Evolutionary conservation across 2,797 vertebrate species (phyloP).

Genomic region (Cryptoprocta ferox): DNA sequence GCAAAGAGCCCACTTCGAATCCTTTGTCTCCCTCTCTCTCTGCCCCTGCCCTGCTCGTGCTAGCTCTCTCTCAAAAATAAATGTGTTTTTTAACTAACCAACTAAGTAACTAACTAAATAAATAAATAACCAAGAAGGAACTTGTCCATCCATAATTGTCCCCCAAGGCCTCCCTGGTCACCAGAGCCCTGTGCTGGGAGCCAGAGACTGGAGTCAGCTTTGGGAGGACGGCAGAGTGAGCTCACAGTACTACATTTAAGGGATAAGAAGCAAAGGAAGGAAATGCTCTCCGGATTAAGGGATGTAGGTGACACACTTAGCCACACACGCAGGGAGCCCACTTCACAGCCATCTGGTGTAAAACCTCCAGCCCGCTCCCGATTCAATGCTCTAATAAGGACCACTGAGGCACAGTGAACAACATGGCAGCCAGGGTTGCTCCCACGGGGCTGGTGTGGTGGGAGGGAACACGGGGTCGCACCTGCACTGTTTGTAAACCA

Average conservation of each 20-base stretch:
- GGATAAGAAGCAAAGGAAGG: not conserved
- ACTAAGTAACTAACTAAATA: too few species aligned
- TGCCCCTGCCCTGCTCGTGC: too few species aligned
- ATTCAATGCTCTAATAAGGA: not conserved
- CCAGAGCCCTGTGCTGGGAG: not conserved
- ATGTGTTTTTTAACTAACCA: not conserved
- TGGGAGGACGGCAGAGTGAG: not conserved
- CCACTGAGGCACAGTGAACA: not conserved
- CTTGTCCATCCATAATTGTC: not conserved
- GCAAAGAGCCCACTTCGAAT: too few species aligned
- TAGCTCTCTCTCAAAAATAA: too few species aligned
- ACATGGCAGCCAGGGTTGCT: not conserved
- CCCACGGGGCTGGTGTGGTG: not conserved
- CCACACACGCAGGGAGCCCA: not conserved
- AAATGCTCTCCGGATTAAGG: not conserved
- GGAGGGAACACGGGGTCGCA: not conserved
- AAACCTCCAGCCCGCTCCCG: not conserved
- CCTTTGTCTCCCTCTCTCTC: too few species aligned
- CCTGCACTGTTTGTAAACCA: not conserved
- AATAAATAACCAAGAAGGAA: not conserved
- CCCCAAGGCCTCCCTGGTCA: not conserved
- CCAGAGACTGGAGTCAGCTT: too few species aligned
- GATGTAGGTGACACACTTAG: not conserved
- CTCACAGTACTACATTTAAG: not conserved
- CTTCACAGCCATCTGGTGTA: not conserved